Evolutionary conservation across 2,797 vertebrate genomes (phyloP).

Genomic region (Myripristis murdjan): DNA sequence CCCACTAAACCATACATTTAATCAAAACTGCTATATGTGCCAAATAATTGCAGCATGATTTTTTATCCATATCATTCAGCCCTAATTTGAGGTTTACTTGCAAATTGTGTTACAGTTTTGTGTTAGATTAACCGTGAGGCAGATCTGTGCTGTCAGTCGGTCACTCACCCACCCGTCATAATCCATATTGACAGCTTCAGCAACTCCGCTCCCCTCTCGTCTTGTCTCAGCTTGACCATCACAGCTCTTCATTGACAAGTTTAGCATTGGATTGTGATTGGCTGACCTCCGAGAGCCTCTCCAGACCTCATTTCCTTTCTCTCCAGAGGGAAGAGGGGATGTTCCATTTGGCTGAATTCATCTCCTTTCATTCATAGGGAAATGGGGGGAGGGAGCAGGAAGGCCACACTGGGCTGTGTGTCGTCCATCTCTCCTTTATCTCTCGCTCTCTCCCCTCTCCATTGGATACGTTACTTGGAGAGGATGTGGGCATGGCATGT

Average conservation of each 20-base stretch:
- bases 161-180: slow-evolving; percentile 37
- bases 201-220: slow-evolving; percentile 25
- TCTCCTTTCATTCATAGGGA: slow-evolving; percentile 66
- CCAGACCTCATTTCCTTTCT: slow-evolving; percentile 67
- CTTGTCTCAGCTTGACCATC: slow-evolving; percentile 52
- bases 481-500: slow-evolving; percentile 77
- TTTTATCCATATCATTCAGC: too few species aligned
- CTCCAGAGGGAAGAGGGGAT: slow-evolving; percentile 49
- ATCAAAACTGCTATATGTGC: too few species aligned
- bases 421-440: slow-evolving; percentile 36
- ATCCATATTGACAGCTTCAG: slow-evolving; percentile 53
- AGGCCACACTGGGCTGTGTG: slow-evolving; percentile 61
- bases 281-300: slow-evolving; percentile 61
- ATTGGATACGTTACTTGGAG: slow-evolving; percentile 50
- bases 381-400: slow-evolving; percentile 55
- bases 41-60: too few species aligned
- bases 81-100: too few species aligned
- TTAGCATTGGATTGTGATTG: slow-evolving; percentile 50
- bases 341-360: slow-evolving; percentile 67
- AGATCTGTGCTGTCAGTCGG: slow-evolving; percentile 15
- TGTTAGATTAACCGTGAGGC: background rate
- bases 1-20: too few species aligned
- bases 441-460: slow-evolving; percentile 23
- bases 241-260: slow-evolving; percentile 53
- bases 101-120: slow-evolving; percentile 1